Evolutionary conservation across 2,888 invertebrate genomes (phyloP).

Genomic region (Minunthozetes semirufus): DNA sequence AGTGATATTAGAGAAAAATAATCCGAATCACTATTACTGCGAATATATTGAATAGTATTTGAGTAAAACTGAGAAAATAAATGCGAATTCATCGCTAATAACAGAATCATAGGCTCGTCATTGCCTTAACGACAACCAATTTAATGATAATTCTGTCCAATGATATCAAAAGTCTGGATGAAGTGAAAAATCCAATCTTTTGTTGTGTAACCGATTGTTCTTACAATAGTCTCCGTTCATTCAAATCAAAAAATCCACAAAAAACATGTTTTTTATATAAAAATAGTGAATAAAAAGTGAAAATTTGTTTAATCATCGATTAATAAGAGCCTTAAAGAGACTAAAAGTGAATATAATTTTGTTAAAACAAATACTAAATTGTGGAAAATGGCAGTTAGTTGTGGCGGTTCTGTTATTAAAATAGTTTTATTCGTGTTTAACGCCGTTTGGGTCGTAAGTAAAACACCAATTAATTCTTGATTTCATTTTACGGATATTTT

Average conservation of each 20-base stretch:
- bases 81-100: neutral
- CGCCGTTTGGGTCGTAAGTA: neutral
- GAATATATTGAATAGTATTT: too few species aligned
- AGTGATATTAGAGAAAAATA: too few species aligned
- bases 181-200: neutral
- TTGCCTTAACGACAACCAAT: neutral
- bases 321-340: too few species aligned
- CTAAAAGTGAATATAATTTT: too few species aligned
- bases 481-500: too few species aligned
- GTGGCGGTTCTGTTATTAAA: constrained; percentile 9
- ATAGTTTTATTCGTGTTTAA: constrained; percentile 1
- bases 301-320: too few species aligned
- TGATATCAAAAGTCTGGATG: neutral
- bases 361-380: neutral
- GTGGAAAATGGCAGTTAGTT: constrained; percentile 18
- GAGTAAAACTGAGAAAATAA: too few species aligned
- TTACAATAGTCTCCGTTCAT: neutral
- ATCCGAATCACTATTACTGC: too few species aligned
- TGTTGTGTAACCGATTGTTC: neutral
- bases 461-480: neutral
- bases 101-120: neutral
- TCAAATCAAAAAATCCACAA: too few species aligned
- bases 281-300: too few species aligned
- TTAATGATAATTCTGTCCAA: neutral
- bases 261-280: too few species aligned